Evolutionary conservation across 2,113 vertebrate genomes (phyloP).

Genomic region (Thryonomys swinderianus): DNA sequence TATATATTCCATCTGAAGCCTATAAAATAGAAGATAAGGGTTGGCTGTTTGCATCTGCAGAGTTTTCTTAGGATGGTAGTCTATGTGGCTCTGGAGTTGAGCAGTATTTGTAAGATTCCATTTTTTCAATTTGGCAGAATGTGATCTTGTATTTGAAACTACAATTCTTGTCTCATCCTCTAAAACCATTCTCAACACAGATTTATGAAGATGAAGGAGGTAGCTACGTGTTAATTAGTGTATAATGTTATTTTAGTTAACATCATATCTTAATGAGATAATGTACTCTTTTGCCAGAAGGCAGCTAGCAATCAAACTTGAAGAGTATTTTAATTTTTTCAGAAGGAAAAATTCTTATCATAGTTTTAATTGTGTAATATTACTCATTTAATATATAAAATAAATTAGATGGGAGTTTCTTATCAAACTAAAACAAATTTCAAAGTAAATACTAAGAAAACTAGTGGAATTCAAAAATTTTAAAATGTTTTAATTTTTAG

Average conservation of each 20-base stretch:
- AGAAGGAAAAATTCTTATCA: not conserved
- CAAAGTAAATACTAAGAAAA: not conserved
- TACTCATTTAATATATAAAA: not conserved
- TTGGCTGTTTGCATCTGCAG: slow-evolving; percentile 36
- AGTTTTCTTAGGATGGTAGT: slow-evolving; percentile 25
- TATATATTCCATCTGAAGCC: not conserved
- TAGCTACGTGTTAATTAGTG: not conserved
- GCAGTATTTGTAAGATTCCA: slow-evolving; percentile 32
- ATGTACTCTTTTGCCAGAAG: not conserved
- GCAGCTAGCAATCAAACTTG: not conserved
- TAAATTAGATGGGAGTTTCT: slow-evolving; percentile 23
- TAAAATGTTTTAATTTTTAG: not conserved
- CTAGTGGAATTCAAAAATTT: not conserved
- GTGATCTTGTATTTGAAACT: slow-evolving; percentile 19
- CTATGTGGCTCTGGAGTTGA: slow-evolving; percentile 13
- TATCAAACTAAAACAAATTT: slow-evolving; percentile 45
- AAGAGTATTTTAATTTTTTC: not conserved
- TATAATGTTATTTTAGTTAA: not conserved
- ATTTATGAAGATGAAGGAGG: slow-evolving; percentile 27
- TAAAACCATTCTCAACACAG: not conserved
- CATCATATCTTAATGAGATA: not conserved
- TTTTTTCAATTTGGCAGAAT: slow-evolving; percentile 41
- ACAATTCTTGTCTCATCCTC: not conserved
- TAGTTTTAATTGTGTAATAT: not conserved
- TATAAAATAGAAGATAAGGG: not conserved